Evolutionary conservation across 1,140 invertebrate species (phyloP), one percentile per base, ranked within the genome.

Genomic region (Brachystomella parvula): DNA sequence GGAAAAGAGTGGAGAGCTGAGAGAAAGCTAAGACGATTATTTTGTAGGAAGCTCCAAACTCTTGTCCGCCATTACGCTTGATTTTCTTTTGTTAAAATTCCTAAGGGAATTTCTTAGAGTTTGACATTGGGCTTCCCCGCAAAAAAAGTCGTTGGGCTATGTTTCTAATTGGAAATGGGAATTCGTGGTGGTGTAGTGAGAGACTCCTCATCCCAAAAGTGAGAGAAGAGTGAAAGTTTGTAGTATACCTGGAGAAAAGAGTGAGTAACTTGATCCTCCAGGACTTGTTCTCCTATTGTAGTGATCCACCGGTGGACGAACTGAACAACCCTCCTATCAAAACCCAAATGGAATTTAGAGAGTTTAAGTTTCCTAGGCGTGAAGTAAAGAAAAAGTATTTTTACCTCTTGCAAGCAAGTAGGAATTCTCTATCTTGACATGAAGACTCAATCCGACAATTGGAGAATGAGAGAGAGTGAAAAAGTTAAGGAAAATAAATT

Each of bases 261-360:
- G 68, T 83, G 81, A n/a, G 87, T 84, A 24, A 82, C 81, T 19
- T 82, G 79, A 74, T 92, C 88, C 71, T 88, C 85, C 73, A 88
- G 87, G 57, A 90, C 89, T 0, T 85, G 85, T 70, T 88, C 83
- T 1, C 86, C 79, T 19, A 89, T 83, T 6, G 87, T 83, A 35
- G 81, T 83, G 12, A 86, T 83, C 90, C 90, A 93, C 71, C 85
- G 81, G 71, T 88, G 84, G 32, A 91, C 83, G 79, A 92, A 92
- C 68, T 87, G 84, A 30, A 92, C 83, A 0, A 92, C 88, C 69
- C 87, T 81, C 64, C n/a, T n/a, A n/a, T n/a, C n/a, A n/a, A n/a
- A n/a, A n/a, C n/a, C n/a, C n/a, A n/a, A n/a, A 89, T 74, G 28
- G 86, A 44, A 12, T 44, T 44, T 44, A 44, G n/a, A 12, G n/a